A percentile compares a stretch with the other conserved stretches of the same genome.
These are phyloP conservation scores for Heliconius himera DNA, from an alignment of 1,140 invertebrate species.

Conservation along the genomic window DNA sequence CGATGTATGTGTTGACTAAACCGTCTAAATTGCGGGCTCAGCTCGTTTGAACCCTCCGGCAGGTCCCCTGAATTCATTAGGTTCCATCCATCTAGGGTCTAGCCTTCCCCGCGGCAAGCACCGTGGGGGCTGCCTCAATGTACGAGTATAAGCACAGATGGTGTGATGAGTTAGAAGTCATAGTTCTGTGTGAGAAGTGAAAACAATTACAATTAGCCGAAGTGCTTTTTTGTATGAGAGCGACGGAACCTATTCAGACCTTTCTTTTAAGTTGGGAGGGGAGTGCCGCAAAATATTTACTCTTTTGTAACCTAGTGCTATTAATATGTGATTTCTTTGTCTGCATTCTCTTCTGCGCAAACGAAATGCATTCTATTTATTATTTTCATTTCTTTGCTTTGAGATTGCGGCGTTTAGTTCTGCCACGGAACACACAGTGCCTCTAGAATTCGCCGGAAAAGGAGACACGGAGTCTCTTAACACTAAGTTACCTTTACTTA, in stretches of 20 bases:
- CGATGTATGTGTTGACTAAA: constrained; percentile 52
- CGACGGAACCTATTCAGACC: not conserved
- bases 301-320: not conserved
- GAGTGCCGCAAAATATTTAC: not conserved
- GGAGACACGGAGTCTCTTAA: too few relatives aligned
- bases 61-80: constrained; percentile 56
- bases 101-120: constrained; percentile 43
- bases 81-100: constrained; percentile 49
- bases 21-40: constrained; percentile 54
- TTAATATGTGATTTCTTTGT: not conserved
- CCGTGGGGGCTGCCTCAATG: constrained; percentile 37
- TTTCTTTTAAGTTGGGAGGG: not conserved
- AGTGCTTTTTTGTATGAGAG: constrained; percentile 4
- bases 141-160: constrained; percentile 39
- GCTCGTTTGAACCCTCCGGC: constrained; percentile 46
- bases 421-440: too few relatives aligned
- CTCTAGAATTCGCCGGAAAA: too few relatives aligned
- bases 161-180: constrained; percentile 39
- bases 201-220: constrained; percentile 15
- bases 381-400: too few relatives aligned
- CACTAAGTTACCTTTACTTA: too few relatives aligned
- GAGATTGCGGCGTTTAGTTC: too few relatives aligned
- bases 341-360: not conserved
- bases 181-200: constrained; percentile 36
- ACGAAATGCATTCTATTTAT: not conserved